Percentiles rank a stretch among this genome's conserved stretches.
These are phyloP conservation scores for Rynchops niger DNA, from an alignment of 2,113 vertebrate genomes.

Conservation along the genomic window DNA sequence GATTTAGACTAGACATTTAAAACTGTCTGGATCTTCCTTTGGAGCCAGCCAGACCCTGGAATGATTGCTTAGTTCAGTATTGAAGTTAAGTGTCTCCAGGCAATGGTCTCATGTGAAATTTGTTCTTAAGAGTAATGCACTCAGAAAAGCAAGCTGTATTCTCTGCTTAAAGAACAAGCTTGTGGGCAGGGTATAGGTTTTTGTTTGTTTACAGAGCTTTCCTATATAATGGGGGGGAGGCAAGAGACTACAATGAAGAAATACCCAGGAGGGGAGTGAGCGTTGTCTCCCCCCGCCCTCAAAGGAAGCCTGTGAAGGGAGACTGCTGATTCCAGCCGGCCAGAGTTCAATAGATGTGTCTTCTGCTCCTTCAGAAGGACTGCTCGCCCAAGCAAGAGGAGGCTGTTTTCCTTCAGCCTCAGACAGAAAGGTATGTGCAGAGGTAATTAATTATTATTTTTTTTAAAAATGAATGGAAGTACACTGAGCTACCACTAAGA, in stretches of 20 bases:
- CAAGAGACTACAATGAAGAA: not conserved
- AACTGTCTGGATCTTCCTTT: not conserved
- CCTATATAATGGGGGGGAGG: accelerated
- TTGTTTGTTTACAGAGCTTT: not conserved
- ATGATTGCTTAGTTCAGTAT: too few species aligned
- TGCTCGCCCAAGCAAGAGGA: not conserved
- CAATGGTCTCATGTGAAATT: accelerated
- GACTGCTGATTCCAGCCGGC: accelerated
- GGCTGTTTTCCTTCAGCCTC: not conserved
- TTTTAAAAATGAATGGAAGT: accelerated
- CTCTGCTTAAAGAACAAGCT: not conserved
- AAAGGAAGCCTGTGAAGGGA: not conserved
- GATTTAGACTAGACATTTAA: not conserved
- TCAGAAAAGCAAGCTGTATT: not conserved
- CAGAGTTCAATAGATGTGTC: accelerated
- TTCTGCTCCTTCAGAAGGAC: not conserved
- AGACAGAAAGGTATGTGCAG: not conserved
- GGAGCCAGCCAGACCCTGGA: not conserved
- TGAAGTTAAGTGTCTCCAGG: not conserved
- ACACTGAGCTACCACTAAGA: not conserved
- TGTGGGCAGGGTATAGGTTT: accelerated
- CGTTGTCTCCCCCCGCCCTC: not conserved
- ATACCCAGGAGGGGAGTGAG: accelerated
- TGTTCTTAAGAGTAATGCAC: not conserved
- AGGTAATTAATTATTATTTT: not conserved